Evolutionary conservation across 2,888 invertebrate genomes (phyloP), one percentile per base, ranked within the genome.

Genomic region (Petrolisthes manimaculis): DNA sequence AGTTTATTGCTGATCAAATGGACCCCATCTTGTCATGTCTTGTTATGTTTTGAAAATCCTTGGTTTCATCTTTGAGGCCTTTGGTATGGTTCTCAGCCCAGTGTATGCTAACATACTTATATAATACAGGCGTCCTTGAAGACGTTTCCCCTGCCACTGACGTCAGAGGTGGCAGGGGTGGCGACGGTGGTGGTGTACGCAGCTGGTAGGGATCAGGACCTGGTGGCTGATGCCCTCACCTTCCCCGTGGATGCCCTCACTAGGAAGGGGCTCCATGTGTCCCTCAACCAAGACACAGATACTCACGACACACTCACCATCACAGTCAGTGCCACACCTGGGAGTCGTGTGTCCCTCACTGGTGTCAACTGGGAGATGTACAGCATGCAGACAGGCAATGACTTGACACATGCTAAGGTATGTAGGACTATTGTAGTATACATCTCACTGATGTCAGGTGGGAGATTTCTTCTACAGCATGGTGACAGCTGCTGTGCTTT

Each of bases 171-270:
- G 94, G 97, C 98, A 9, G 99, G 99, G 0, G 96, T 96, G 53
- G 96, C 98, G 18, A 97, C 98, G 0, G 95, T 97, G 67, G 95
- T 98, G 37, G 97, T 97, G 82, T 99, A 98, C 95, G 95, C 96
- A 93, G 95, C 97, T 0, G 96, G 96, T 5, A 92, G 92, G 54
- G 93, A 93, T 81, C 97, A 97, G 0, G 96, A 96, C 92, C 96
- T 98, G 82, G 95, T 98, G 0, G 97, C 97, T 0, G 99, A 99
- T 94, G 97, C 97, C 88, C 94, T 99, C 88, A 98, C 98, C n/a
- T 98, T 98, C 94, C 97, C 98, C 0, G 98, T 99, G 54, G 97
- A 98, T 93, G 98, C 98, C 89, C 97, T 98, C 91, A 97, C 97
- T 0, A 94, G 97, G 89, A 98, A 99, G 93, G 97, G 98, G 93